Conservation (phyloP, 2,113 vertebrate species). For the Irena cyanogastra region DNA sequence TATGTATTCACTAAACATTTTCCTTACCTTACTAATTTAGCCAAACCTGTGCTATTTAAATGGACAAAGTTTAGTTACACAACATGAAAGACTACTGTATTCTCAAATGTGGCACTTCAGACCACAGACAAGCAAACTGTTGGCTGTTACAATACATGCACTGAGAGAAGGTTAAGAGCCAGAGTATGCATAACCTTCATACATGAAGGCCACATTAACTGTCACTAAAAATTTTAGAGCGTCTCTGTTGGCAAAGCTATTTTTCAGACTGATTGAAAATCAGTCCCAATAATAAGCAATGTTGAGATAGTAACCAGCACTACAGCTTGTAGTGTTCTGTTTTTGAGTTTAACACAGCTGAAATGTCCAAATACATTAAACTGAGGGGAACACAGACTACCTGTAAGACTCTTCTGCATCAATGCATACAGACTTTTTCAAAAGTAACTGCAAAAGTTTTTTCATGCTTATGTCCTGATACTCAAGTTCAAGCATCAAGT, state of each 20-base stretch:
- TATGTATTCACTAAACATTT: neutral
- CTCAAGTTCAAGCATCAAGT: neutral
- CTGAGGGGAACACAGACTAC: neutral
- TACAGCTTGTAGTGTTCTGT: too few species aligned
- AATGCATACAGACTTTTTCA: neutral
- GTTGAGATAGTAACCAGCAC: neutral
- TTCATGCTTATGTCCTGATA: neutral
- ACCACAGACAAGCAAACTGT: neutral
- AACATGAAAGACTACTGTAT: neutral
- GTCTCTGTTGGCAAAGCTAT: neutral
- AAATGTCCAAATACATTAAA: neutral
- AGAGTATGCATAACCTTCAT: neutral
- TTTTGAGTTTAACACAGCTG: too few species aligned
- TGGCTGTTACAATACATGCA: neutral
- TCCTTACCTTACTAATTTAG: neutral
- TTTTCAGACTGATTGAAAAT: neutral
- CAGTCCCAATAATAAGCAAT: neutral
- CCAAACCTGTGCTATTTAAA: neutral
- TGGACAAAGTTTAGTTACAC: neutral
- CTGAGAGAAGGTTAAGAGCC: neutral
- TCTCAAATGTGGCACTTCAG: neutral
- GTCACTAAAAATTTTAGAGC: neutral
- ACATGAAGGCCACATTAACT: neutral
- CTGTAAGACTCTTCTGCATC: neutral
- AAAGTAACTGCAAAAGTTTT: neutral